Conservation (phyloP, 2,888 invertebrate species). For the Dorcus parallelipipedus region DNA sequence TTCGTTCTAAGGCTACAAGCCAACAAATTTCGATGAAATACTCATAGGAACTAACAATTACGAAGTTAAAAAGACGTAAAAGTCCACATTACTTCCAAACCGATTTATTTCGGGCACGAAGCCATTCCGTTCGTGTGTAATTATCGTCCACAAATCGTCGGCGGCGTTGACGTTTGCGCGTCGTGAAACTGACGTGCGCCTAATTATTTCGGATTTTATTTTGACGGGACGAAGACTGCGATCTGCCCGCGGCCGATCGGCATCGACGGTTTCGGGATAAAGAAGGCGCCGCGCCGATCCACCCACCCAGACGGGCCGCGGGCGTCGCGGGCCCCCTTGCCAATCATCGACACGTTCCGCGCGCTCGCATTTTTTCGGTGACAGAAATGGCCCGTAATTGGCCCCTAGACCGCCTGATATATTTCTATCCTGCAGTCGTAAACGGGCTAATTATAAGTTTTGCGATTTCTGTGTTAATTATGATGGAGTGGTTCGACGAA, state of each 20-base stretch:
- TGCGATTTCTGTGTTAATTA: no score
- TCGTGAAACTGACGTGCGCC: background rate
- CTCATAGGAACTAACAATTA: no score
- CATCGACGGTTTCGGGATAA: background rate
- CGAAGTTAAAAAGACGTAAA: no score
- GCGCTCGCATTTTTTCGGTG: background rate
- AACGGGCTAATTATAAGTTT: no score
- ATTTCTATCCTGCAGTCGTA: no score
- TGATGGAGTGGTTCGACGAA: no score
- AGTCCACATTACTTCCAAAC: no score
- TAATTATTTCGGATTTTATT: background rate
- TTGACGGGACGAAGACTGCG: background rate
- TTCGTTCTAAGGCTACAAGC: no score
- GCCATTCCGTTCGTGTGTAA: conserved; percentile 13
- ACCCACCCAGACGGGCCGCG: conserved; percentile 26
- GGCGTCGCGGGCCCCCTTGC: conserved; percentile 19
- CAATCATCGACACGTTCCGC: conserved; percentile 19
- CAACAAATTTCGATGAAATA: no score
- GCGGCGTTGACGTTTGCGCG: background rate
- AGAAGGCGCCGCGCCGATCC: conserved; percentile 22
- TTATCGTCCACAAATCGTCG: background rate
- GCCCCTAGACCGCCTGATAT: no score
- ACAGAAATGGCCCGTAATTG: no score
- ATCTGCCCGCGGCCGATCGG: background rate
- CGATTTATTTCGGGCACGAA: no score